Evolutionary conservation across 1,140 invertebrate species (phyloP).

Genomic region (Andricus grossulariae): DNA sequence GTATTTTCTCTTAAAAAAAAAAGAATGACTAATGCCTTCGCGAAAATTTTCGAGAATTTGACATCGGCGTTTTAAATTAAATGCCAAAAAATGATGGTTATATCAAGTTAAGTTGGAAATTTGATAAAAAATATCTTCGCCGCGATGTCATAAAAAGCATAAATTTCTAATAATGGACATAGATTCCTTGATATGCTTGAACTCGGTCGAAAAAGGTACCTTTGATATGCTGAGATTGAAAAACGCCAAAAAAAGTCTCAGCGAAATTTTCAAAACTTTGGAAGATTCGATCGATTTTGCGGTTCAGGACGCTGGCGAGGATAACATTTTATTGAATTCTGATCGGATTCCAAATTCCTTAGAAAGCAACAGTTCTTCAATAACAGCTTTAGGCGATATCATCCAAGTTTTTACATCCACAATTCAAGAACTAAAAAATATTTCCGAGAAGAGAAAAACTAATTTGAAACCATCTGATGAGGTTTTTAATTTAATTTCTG

Average conservation of each 20-base stretch:
- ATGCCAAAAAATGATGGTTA: no score
- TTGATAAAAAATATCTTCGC: not conserved
- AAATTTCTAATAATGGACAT: not conserved
- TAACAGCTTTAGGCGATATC: slow-evolving; percentile 13
- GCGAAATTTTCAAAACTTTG: slow-evolving; percentile 25
- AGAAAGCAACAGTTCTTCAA: not conserved
- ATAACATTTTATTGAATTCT: not conserved
- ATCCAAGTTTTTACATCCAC: slow-evolving; percentile 34
- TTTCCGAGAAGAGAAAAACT: not conserved
- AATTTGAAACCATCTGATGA: not conserved
- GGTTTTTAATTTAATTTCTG: not conserved
- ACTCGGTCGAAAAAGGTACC: not conserved
- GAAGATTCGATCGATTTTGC: slow-evolving; percentile 33
- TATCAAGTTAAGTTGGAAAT: no score
- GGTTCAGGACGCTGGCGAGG: not conserved
- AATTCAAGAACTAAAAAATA: slow-evolving; percentile 25
- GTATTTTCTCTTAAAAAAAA: no score
- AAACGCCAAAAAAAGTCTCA: slow-evolving; percentile 21
- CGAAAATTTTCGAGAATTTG: no score
- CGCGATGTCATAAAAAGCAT: not conserved
- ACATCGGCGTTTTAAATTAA: no score
- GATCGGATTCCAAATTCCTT: not conserved
- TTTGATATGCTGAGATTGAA: not conserved
- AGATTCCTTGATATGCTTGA: not conserved
- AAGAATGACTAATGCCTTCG: no score